Base-by-base conservation (phyloP, 2,888 invertebrate genomes). In the Crossocerus cetratus region DNA sequence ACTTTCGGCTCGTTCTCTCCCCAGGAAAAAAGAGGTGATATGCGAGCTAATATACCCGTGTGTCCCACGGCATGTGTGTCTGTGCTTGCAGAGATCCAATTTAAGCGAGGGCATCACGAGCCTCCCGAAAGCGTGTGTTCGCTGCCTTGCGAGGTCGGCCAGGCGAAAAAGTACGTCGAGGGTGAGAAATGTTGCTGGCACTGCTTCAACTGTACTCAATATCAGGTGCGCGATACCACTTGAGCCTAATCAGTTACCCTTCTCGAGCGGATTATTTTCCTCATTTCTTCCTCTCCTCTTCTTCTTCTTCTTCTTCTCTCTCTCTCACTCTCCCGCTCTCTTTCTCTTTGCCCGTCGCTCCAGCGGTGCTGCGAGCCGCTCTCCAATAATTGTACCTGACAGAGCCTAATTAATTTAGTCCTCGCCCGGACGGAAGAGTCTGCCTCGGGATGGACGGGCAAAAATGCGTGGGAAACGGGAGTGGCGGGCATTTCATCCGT, bases 101-200 rank as follows among this genome's bases (percentile, higher is more conserved):
- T 97, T 91, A 95, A 95, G 86, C 92, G 95, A 90, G 94, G 94
- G 44, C 94, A 96, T 82, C 94, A 94, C 0, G 93, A 93, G 65
- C 95, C 96, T 21, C 98, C 97, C 2, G 95, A 95, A 87, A 98
- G 97, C 3, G 96, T 97, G 58, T 98, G 98, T 92, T 97, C 97
- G 90, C 93, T 96, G 76, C 96, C 96, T 74, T 98, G 98, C 89
- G 94, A 94, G 84, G 92, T 94, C 69, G 97, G 97, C 0, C 97
- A 98, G 91, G 97, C 97, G 72, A 97, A 96, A 91, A 96, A 96
- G 90, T 97, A 97, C 90, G 95, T 97, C 57, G 97, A 97, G 89
- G 97, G 97, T 0, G 97, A 97, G 90, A 96, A 95, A 89, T 97
- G 97, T 90, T 98, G 97, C 90, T 98, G 97, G 97, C 97, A 97